Evolutionary conservation across 2,797 vertebrate genomes (phyloP).

Genomic region (Scyliorhinus canicula): DNA sequence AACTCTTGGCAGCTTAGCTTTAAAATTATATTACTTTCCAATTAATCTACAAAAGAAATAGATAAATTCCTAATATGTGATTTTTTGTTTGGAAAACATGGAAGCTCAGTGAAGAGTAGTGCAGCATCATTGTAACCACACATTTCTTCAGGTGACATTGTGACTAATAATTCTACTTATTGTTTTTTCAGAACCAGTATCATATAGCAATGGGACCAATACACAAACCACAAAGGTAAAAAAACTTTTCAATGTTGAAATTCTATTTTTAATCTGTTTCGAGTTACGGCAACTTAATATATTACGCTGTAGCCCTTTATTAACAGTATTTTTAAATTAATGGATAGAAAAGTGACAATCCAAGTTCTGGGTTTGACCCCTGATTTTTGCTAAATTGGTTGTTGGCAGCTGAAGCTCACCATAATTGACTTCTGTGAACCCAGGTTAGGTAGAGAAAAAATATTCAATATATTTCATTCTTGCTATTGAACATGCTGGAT

Average conservation of each 20-base stretch:
- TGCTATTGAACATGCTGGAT: background rate
- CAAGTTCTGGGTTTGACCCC: background rate
- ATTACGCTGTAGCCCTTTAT: background rate
- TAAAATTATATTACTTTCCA: background rate
- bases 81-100: background rate
- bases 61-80: background rate
- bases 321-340: background rate
- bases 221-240: background rate
- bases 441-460: background rate
- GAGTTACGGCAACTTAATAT: background rate
- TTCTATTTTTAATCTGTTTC: background rate
- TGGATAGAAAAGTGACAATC: too few species aligned
- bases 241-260: background rate
- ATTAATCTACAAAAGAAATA: background rate
- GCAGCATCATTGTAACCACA: background rate
- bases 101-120: too few species aligned
- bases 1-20: background rate
- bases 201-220: conserved; percentile 8
- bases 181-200: background rate
- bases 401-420: background rate
- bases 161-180: background rate
- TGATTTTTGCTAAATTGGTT: background rate
- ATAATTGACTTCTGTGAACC: background rate
- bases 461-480: background rate
- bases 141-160: too few species aligned